These are phyloP conservation scores for Motacilla tschutschensis DNA, from an alignment of 2,113 vertebrate species.

Conservation along the genomic window DNA sequence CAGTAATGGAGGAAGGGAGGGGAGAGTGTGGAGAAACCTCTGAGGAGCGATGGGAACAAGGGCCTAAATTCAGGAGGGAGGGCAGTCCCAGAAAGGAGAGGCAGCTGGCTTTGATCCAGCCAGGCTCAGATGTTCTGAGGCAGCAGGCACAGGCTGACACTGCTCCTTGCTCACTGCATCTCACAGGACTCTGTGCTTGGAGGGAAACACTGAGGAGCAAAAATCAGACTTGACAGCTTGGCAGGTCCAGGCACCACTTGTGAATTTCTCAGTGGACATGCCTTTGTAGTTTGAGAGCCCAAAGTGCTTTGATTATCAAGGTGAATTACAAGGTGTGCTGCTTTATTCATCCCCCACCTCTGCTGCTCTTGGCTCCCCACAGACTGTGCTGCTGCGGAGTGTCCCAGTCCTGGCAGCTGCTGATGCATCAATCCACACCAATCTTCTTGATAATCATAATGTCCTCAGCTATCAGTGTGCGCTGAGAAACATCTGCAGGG, in stretches of 20 bases:
- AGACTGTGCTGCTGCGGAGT: background rate
- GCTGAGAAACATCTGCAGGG: background rate
- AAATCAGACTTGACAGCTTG: background rate
- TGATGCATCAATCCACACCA: background rate
- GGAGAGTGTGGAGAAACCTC: background rate
- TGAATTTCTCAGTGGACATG: background rate
- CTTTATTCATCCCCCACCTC: background rate
- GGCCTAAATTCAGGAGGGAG: background rate
- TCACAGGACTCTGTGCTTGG: background rate
- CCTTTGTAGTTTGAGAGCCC: background rate
- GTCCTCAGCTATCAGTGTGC: background rate
- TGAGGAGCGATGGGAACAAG: background rate
- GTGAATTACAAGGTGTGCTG: background rate
- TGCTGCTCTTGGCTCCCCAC: background rate
- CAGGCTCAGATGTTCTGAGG: background rate
- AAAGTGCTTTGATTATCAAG: background rate
- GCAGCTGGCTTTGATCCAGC: background rate
- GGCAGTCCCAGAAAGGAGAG: background rate
- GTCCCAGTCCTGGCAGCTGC: background rate
- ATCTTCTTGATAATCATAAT: background rate
- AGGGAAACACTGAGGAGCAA: background rate
- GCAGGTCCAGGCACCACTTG: background rate
- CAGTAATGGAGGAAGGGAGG: rapidly evolving
- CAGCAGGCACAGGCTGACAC: background rate
- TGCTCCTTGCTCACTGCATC: background rate